Evolutionary conservation across 2,113 vertebrate species (phyloP), one percentile per base, ranked within the genome.

Genomic region (Laticauda laticaudata): DNA sequence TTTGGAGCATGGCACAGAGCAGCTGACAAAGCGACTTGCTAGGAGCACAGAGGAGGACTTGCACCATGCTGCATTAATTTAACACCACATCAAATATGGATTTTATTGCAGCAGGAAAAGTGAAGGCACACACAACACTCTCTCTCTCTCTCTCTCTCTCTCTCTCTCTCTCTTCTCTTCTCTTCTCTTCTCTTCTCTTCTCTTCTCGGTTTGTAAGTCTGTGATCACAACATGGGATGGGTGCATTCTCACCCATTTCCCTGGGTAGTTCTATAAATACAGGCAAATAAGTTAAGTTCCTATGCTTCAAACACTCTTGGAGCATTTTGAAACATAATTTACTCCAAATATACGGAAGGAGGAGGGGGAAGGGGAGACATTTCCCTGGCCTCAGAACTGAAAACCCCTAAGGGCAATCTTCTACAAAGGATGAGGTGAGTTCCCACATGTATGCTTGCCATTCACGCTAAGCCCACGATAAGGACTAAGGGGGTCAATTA

Each of bases 11-110:
- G 39, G 88, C 88, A 53, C 54, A n/a, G 51, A 29, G 75, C 69
- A 91, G 94, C 96, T 97, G 94, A 95, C 93, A 96, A 94, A 94
- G 88, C 90, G 97, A 96, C 96, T 95, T 96, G 94, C 92, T 95
- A 91, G 92, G 95, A 95, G 94, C 94, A 94, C 53, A 92, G 95
- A 96, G 95, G 96, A 95, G 95, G 95, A 94, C 93, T 96, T 96
- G 91, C 92, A 95, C 96, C 96, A 95, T 97, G 95, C 96, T 98
- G 97, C 97, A 98, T 97, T 97, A 97, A 97, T 97, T 98, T 96
- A 97, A 96, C 95, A 97, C 93, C 96, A 97, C 96, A 98, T 98
- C 97, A 97, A 97, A 97, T 98, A 97, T 97, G 97, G 97, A 98
- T 98, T 98, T 98, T 97, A 97, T 97, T 98, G 97, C 97, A 97